Conservation (phyloP, 2,113 vertebrate species). For the Sylvia atricapilla region DNA sequence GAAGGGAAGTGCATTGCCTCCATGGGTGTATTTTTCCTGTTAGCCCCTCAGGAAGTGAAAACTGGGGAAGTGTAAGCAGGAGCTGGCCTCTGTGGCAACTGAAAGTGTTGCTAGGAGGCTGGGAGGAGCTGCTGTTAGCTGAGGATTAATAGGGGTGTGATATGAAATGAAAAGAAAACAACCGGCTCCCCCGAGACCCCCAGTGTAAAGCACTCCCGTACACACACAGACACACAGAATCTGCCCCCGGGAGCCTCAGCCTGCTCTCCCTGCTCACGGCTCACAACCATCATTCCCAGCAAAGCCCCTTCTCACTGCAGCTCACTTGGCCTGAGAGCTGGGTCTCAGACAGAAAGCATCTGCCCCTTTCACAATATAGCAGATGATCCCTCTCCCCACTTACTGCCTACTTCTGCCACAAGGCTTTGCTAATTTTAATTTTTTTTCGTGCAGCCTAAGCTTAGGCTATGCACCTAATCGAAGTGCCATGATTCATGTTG, state of each 20-base stretch:
- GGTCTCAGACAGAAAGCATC: slow-evolving; percentile 32
- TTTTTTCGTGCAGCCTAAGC: background rate
- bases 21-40: background rate
- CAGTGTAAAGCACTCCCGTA: background rate
- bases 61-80: background rate
- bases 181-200: slow-evolving; percentile 39
- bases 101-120: slow-evolving; percentile 75
- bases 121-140: slow-evolving; percentile 56
- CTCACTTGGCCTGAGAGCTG: background rate
- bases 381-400: background rate
- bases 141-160: slow-evolving; percentile 69
- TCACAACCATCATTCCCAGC: background rate
- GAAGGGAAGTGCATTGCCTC: background rate
- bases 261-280: background rate
- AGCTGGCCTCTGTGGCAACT: slow-evolving; percentile 19
- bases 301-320: slow-evolving; percentile 15
- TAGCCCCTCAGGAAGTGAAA: background rate
- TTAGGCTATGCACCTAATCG: background rate
- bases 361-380: slow-evolving; percentile 7
- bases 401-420: background rate
- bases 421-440: background rate
- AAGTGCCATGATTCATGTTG: background rate
- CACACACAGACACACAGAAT: background rate
- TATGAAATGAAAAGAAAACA: slow-evolving; percentile 69
- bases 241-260: background rate